These are phyloP conservation scores for Brachionus manjavacas DNA, from an alignment of 1,140 invertebrate genomes.

Conservation along the genomic window DNA sequence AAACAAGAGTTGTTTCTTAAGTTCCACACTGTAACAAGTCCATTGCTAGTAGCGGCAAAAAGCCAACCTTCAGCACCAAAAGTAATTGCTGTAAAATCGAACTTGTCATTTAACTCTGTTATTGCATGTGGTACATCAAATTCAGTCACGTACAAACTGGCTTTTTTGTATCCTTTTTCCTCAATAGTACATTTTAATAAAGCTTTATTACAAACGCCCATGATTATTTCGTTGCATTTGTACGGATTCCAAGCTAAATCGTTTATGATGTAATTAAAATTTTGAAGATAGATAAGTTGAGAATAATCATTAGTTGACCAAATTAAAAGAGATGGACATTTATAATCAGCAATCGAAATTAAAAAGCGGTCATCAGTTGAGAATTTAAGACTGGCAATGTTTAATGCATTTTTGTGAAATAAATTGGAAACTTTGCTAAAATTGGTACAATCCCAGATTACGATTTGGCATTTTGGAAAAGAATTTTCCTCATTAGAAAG, in stretches of 20 bases:
- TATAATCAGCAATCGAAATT: constrained; percentile 53
- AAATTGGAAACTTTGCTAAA: constrained; percentile 42
- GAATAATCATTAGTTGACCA: constrained; percentile 51
- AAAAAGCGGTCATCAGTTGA: constrained; percentile 55
- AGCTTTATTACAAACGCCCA: constrained; percentile 49
- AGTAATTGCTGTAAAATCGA: constrained; percentile 51
- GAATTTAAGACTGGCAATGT: constrained; percentile 51
- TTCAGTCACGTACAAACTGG: constrained; percentile 53
- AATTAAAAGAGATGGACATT: constrained; percentile 49
- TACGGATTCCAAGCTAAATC: constrained; percentile 53
- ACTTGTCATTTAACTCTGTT: neutral
- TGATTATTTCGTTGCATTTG: constrained; percentile 53
- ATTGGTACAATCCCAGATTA: constrained; percentile 17
- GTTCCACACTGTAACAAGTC: constrained; percentile 55
- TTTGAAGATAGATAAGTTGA: constrained; percentile 47
- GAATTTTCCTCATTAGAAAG: neutral
- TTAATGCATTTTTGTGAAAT: constrained; percentile 49
- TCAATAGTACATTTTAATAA: constrained; percentile 55
- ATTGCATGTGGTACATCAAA: constrained; percentile 48
- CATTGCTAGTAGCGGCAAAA: constrained; percentile 50
- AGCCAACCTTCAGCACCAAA: constrained; percentile 53
- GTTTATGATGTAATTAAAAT: constrained; percentile 48
- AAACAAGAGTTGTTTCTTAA: constrained; percentile 54
- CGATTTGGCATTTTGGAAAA: constrained; percentile 25
- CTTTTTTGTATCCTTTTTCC: constrained; percentile 47